Evolutionary conservation across 2,888 invertebrate genomes (phyloP).

Genomic region (Cheiracanthium punctorium): DNA sequence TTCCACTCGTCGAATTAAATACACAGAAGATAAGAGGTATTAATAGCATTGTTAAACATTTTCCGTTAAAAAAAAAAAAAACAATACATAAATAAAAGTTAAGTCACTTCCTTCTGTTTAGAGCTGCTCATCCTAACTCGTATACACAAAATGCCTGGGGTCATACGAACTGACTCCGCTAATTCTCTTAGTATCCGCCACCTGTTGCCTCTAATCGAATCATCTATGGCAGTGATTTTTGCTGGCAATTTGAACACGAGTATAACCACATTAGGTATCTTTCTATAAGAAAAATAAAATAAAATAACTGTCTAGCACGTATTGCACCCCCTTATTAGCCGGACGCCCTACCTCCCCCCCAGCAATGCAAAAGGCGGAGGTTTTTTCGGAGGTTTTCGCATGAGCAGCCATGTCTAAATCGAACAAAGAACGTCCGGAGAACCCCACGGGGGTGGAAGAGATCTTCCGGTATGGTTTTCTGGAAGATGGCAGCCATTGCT

Average conservation of each 20-base stretch:
- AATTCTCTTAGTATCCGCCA: slow-evolving; percentile 2
- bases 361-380: neutral
- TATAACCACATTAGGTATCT: neutral
- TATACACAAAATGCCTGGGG: no score
- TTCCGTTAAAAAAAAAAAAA: no score
- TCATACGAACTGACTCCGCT: neutral
- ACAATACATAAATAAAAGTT: no score
- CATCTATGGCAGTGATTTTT: neutral
- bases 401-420: neutral
- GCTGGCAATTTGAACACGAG: neutral
- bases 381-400: neutral
- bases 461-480: neutral
- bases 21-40: no score
- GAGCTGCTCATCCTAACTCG: no score
- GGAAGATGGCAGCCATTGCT: neutral
- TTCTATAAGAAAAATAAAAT: neutral
- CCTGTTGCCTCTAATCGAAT: slow-evolving; percentile 5
- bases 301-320: neutral
- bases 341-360: neutral
- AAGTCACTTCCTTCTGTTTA: no score
- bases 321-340: slow-evolving; percentile 1
- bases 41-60: no score
- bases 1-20: no score
- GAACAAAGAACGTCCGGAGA: slow-evolving; percentile 9
- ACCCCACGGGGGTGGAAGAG: neutral